Base-by-base conservation (phyloP, 1,140 invertebrate species). In the Coptotermes formosanus region DNA sequence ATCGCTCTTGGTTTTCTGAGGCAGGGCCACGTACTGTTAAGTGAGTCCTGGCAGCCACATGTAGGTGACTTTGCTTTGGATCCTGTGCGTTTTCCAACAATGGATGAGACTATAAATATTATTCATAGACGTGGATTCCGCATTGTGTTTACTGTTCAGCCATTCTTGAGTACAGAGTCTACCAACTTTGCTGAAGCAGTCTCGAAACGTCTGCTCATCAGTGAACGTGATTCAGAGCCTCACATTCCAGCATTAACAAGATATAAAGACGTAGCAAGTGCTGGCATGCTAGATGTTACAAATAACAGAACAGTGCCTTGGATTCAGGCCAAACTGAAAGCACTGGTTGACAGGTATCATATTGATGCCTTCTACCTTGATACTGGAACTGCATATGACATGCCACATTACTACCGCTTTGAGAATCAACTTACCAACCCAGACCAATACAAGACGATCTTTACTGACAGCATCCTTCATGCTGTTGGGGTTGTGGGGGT, bases 351-450 rank as follows among this genome's bases (percentile, higher is more conserved):
- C 3, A 93, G 94, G 55, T 97, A 96, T 87, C 93, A 96, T 48
- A 95, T 99, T 14, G 95, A 97, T 89, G 95, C 97, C 1, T 98
- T 98, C 89, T 98, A 96, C 88, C 93, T 99, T 82, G 97, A 99
- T 89, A 92, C 98, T 44, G 98, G 98, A 0, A 97, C 96, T 8
- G 95, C 96, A 0, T 95, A 96, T 82, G 96, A 97, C 88, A 94
- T 98, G 91, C 98, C 97, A 0, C 94, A 95, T 87, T 97, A 97
- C 89, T 97, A 97, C 89, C 93, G 95, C 87, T 90, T 91, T 89
- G 93, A 96, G 48, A 92, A 94, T 64, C 92, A 93, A 0, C 88
- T 97, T 3, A 93, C 93, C 0, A 97, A 96, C 90, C 96, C 96
- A 0, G 97, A 98, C 89, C 93, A 95, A 85, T 97, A 96, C 89